Evolutionary conservation across 2,113 vertebrate species (phyloP), one percentile per base, ranked within the genome.

Genomic region (Pterocles burchelli): DNA sequence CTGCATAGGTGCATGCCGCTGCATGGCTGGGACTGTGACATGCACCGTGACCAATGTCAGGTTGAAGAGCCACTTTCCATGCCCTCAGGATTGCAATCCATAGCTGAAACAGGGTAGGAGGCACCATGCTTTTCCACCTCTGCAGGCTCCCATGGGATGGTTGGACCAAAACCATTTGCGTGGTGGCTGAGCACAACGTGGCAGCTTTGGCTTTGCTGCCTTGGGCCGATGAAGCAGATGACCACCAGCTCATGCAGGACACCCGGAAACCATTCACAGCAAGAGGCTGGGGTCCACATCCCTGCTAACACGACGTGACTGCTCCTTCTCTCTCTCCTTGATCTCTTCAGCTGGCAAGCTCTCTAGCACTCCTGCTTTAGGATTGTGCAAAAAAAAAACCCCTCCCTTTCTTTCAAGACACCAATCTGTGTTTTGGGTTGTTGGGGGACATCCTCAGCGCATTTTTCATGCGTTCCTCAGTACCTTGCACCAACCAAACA

Each of bases 31-130:
- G 33, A 46, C 6, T 0, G 7, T 46, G 66, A 43, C 3, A 5
- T 31, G 25, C 65, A 9, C 19, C 7, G 0, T 18, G 46, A 58
- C 34, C 3, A 0, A 4, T 2, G 3, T 12, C 36, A n/a, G 55
- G 7, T 31, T 4, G 0, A 52, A 34, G 57, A 65, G 24, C 31
- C 25, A 22, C 22, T 57, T 70, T 43, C 81, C 26, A 9, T 6
- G 21, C 19, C 52, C 38, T 79, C 1, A 0, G 2, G 1, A 8
- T 4, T 36, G 34, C 46, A 75, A 10, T 18, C 19, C 1, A 1
- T 7, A 26, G 21, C n/a, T 85, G 70, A n/a, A 74, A 36, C 2
- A 17, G 57, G 31, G 14, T 49, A 34, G 18, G 48, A n/a, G 26
- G 11, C 18, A 24, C 11, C 2, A 0, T 15, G 31, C 34, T 49